phyloP scores from a whole-genome alignment of 1,140 invertebrate genomes.

The Diuraphis noxia region DNA sequence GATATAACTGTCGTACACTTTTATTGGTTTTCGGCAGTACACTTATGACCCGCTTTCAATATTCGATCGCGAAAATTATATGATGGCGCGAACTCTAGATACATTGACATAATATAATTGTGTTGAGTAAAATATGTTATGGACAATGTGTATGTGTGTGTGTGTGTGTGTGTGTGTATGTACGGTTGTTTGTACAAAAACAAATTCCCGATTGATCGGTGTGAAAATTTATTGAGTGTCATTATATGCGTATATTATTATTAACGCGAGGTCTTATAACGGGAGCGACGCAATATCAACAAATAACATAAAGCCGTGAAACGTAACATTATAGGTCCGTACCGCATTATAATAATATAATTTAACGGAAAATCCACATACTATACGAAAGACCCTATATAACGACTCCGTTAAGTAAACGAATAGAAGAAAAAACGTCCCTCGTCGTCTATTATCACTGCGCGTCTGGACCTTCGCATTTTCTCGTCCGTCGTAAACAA shows the following conservation, averaged over 20 bases:
- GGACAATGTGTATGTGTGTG: not conserved
- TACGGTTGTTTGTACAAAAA: slow-evolving; percentile 22
- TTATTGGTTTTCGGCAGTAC: not conserved
- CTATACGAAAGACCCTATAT: not conserved
- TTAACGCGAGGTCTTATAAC: not conserved
- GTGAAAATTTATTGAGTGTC: slow-evolving; percentile 22
- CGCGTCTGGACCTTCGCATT: not conserved
- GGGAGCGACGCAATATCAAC: not conserved
- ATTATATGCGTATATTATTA: not conserved
- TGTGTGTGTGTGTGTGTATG: not conserved
- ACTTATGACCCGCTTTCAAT: not conserved
- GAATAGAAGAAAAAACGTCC: slow-evolving; percentile 14
- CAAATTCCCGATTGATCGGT: slow-evolving; percentile 17
- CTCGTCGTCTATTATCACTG: not conserved
- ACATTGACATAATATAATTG: not conserved
- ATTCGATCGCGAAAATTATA: not conserved
- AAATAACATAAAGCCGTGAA: not conserved
- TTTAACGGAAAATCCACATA: not conserved
- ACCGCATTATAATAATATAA: not conserved
- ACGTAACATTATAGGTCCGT: not conserved
- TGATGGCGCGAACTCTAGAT: not conserved
- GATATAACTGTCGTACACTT: not conserved
- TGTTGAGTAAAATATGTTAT: not conserved
- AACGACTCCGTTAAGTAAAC: slow-evolving; percentile 25
- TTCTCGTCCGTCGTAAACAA: not conserved